phyloP scores from a whole-genome alignment of 2,797 vertebrate genomes.

The Poeciliopsis paucimaculata region DNA sequence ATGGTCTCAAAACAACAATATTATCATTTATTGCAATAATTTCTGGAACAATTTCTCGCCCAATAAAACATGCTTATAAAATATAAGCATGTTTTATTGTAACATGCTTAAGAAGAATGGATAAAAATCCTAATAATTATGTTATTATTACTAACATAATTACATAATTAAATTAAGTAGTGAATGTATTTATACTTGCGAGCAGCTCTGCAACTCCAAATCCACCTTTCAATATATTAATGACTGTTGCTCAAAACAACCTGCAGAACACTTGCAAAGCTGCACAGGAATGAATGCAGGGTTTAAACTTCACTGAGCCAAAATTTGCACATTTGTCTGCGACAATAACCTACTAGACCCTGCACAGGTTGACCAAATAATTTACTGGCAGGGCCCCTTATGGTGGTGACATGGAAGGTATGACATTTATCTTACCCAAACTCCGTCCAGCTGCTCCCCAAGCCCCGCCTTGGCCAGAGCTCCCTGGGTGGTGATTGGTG shows the following conservation, averaged over 20 bases:
- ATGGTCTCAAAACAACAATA: too few species aligned
- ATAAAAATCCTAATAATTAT: too few species aligned
- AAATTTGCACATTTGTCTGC: slow-evolving; percentile 59
- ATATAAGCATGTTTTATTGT: too few species aligned
- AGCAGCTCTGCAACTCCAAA: not conserved
- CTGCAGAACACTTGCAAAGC: not conserved
- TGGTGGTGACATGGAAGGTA: slow-evolving; percentile 71
- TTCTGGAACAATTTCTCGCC: too few species aligned
- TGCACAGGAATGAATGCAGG: slow-evolving; percentile 9
- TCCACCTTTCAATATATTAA: not conserved
- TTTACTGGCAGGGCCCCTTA: slow-evolving; percentile 64
- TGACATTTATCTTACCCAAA: slow-evolving; percentile 85
- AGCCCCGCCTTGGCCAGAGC: slow-evolving; percentile 86
- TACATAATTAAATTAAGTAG: not conserved
- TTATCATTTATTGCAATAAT: too few species aligned
- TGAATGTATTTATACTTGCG: not conserved
- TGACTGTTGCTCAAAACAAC: slow-evolving; percentile 11
- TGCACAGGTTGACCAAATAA: slow-evolving; percentile 52
- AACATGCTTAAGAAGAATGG: too few species aligned
- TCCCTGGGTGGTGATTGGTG: slow-evolving; percentile 95
- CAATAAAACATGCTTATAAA: too few species aligned
- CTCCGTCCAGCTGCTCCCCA: slow-evolving; percentile 87
- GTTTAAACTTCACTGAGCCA: slow-evolving; percentile 28
- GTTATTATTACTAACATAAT: not conserved
- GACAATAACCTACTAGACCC: slow-evolving; percentile 42